phyloP scores from a whole-genome alignment of 2,797 vertebrate genomes.

The Arvicola amphibius region DNA sequence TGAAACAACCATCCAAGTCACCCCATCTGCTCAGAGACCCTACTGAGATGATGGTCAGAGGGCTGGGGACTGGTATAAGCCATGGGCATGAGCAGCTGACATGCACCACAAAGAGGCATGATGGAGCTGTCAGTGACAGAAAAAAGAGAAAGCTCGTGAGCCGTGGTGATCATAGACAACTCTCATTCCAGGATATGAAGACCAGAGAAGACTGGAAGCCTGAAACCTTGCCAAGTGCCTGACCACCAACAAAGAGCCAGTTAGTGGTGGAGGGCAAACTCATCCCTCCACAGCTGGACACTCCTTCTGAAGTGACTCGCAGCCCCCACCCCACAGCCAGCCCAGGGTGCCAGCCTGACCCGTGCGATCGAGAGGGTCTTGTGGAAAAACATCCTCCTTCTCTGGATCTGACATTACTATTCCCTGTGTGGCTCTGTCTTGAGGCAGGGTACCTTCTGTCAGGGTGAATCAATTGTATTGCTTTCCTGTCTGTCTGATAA shows the following conservation, averaged over 20 bases:
- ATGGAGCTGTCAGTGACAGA: not conserved
- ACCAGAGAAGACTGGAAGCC: not conserved
- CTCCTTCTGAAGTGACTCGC: not conserved
- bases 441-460: not conserved
- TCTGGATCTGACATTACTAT: not conserved
- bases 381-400: not conserved
- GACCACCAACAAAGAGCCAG: not conserved
- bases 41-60: no score
- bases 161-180: not conserved
- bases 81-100: not conserved
- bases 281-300: not conserved
- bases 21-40: not conserved
- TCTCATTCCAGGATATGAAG: not conserved
- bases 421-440: not conserved
- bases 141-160: not conserved
- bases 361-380: not conserved
- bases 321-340: not conserved
- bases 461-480: not conserved
- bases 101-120: not conserved
- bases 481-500: not conserved
- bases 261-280: not conserved
- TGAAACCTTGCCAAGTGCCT: not conserved
- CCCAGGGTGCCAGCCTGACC: not conserved
- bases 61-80: not conserved
- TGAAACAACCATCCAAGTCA: no score